A percentile compares a stretch with the other conserved stretches of the same genome.
Conservation (phyloP, 2,797 vertebrate species). For the Salarias fasciatus region DNA sequence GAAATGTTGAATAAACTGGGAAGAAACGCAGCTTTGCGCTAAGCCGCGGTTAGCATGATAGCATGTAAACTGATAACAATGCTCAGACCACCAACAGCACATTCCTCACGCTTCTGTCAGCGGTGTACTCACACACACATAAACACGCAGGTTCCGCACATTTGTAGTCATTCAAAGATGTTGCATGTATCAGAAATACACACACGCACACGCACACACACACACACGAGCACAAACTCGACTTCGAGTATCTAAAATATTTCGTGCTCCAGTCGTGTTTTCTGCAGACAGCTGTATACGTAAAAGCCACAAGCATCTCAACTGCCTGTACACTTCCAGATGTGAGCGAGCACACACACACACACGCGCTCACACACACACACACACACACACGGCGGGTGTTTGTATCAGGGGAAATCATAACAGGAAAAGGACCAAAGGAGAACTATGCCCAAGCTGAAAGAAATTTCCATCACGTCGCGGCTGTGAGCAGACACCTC, state of each 20-base stretch:
- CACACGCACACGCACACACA: slow-evolving; percentile 10
- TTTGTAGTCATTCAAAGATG: background rate
- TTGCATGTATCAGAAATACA: slow-evolving; percentile 19
- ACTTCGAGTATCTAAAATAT: slow-evolving; percentile 12
- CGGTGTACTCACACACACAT: slow-evolving; percentile 21
- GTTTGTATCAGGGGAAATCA: slow-evolving; percentile 69
- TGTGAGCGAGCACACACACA: slow-evolving; percentile 65
- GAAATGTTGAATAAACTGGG: slow-evolving; percentile 41
- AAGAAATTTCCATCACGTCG: slow-evolving; percentile 46
- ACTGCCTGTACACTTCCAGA: slow-evolving; percentile 67
- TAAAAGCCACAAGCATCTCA: slow-evolving; percentile 36
- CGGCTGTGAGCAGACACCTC: slow-evolving; percentile 57
- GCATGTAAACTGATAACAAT: slow-evolving; percentile 24
- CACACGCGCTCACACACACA: slow-evolving; percentile 33
- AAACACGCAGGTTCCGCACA: slow-evolving; percentile 31
- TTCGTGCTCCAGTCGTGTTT: slow-evolving; percentile 41
- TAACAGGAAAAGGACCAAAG: slow-evolving; percentile 63
- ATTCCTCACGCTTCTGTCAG: slow-evolving; percentile 37
- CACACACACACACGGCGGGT: slow-evolving; percentile 47
- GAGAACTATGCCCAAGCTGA: slow-evolving; percentile 13
- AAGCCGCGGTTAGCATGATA: slow-evolving; percentile 4
- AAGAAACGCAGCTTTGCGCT: slow-evolving; percentile 20
- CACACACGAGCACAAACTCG: slow-evolving; percentile 19
- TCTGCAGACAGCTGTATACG: slow-evolving; percentile 53
- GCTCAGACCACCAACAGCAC: slow-evolving; percentile 26